A percentile compares a stretch with the other conserved stretches of the same genome.
Evolutionary conservation across 2,888 invertebrate species (phyloP).

Genomic region (Drosophila tripunctata): DNA sequence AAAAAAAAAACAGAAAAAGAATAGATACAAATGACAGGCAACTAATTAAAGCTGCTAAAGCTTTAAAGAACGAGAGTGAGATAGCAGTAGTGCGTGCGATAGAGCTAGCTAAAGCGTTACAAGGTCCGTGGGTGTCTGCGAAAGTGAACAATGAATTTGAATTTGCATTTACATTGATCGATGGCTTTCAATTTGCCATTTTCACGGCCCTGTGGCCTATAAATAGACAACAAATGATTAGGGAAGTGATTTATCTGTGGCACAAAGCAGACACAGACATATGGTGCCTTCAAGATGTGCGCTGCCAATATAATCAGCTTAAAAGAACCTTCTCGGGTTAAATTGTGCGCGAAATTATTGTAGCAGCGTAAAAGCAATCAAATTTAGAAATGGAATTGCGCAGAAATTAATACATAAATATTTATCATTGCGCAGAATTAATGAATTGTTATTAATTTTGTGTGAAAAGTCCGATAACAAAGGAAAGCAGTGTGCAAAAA

Average conservation of each 20-base stretch:
- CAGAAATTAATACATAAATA: slow-evolving; percentile 6
- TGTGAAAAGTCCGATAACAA: neutral
- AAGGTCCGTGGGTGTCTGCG: slow-evolving; percentile 36
- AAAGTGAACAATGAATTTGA: slow-evolving; percentile 34
- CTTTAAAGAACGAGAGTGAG: neutral
- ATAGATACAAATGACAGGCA: slow-evolving; percentile 30
- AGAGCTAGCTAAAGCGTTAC: slow-evolving; percentile 1
- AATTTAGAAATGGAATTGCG: neutral
- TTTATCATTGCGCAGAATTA: slow-evolving; percentile 24
- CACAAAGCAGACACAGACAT: slow-evolving; percentile 20
- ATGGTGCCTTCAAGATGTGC: slow-evolving; percentile 20
- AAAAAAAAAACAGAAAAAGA: slow-evolving; percentile 4
- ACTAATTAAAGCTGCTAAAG: slow-evolving; percentile 49
- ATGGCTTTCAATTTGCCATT: slow-evolving; percentile 58
- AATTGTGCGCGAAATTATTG: slow-evolving; percentile 26
- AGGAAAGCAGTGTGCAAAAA: neutral
- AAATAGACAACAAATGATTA: slow-evolving; percentile 57
- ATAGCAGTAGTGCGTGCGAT: neutral
- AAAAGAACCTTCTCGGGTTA: slow-evolving; percentile 1
- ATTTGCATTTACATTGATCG: slow-evolving; percentile 65
- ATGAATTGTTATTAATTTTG: slow-evolving; percentile 14
- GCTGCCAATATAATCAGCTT: neutral
- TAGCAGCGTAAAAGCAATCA: neutral
- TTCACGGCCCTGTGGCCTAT: slow-evolving; percentile 45
- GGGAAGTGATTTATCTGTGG: slow-evolving; percentile 57